Conservation (phyloP, 2,797 vertebrate species). For the Falco concolor region DNA sequence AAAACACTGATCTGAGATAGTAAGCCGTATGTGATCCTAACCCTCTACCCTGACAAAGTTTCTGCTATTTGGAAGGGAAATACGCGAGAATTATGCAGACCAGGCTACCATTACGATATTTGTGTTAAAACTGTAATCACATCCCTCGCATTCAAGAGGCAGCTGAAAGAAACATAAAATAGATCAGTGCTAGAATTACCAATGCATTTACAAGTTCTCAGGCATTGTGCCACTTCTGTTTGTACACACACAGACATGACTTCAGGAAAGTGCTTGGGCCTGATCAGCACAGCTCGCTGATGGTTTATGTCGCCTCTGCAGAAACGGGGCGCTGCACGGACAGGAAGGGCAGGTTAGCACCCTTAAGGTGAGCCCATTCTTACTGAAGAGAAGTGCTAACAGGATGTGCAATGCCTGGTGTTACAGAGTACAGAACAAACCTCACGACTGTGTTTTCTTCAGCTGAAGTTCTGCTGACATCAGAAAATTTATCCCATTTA, state of each 20-base stretch:
- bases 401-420: fast-evolving
- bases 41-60: background rate
- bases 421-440: background rate
- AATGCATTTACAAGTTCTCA: background rate
- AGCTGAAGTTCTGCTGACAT: background rate
- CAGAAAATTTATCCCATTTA: background rate
- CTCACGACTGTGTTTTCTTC: background rate
- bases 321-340: background rate
- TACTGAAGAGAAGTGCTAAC: background rate
- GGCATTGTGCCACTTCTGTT: fast-evolving
- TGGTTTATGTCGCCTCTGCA: background rate
- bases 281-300: background rate
- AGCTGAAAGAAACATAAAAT: background rate
- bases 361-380: background rate
- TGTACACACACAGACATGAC: fast-evolving
- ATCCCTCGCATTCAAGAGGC: background rate
- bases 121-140: background rate
- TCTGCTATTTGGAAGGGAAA: background rate
- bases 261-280: background rate
- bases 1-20: background rate
- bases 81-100: background rate
- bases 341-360: background rate
- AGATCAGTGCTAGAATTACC: background rate
- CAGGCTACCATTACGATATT: background rate
- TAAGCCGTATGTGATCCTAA: background rate